These are phyloP conservation scores for Stegana nigrithorax DNA, from an alignment of 2,888 invertebrate genomes.

Conservation along the genomic window DNA sequence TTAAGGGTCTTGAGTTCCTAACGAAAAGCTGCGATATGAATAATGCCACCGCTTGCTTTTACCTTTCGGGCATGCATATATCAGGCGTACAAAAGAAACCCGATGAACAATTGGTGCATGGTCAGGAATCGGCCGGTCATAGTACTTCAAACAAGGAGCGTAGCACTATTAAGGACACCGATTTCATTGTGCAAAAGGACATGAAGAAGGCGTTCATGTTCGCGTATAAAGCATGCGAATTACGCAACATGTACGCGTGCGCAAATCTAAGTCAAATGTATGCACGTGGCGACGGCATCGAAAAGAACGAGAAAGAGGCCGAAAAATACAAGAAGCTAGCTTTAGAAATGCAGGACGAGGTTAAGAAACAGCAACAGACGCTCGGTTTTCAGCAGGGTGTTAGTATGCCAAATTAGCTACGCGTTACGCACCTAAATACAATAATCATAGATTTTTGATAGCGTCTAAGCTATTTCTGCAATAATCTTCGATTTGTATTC, in stretches of 20 bases:
- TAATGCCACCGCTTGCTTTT: conserved; percentile 81
- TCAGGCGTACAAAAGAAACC: conserved; percentile 76
- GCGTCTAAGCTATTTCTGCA: too few species aligned
- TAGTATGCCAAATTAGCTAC: conserved; percentile 58
- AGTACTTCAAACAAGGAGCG: neutral
- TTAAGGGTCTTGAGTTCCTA: conserved; percentile 73
- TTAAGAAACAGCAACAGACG: conserved; percentile 71
- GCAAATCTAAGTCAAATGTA: conserved; percentile 91
- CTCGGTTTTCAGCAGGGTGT: conserved; percentile 73
- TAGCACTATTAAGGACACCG: conserved; percentile 51
- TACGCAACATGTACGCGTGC: conserved; percentile 88
- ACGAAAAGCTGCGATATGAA: conserved; percentile 73
- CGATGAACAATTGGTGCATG: conserved; percentile 44
- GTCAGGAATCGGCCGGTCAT: neutral
- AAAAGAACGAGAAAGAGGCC: conserved; percentile 77
- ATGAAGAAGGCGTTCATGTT: conserved; percentile 83
- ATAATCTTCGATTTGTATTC: too few species aligned
- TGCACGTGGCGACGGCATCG: conserved; percentile 84
- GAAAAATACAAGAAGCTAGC: conserved; percentile 80
- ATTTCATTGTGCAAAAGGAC: conserved; percentile 74
- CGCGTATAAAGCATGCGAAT: conserved; percentile 83
- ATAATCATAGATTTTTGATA: too few species aligned
- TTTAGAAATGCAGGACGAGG: conserved; percentile 77
- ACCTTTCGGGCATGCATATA: conserved; percentile 83
- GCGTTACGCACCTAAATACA: too few species aligned